A percentile compares a stretch with the other conserved stretches of the same genome.
Evolutionary conservation across 2,113 vertebrate genomes (phyloP).

Genomic region (Hucho hucho): DNA sequence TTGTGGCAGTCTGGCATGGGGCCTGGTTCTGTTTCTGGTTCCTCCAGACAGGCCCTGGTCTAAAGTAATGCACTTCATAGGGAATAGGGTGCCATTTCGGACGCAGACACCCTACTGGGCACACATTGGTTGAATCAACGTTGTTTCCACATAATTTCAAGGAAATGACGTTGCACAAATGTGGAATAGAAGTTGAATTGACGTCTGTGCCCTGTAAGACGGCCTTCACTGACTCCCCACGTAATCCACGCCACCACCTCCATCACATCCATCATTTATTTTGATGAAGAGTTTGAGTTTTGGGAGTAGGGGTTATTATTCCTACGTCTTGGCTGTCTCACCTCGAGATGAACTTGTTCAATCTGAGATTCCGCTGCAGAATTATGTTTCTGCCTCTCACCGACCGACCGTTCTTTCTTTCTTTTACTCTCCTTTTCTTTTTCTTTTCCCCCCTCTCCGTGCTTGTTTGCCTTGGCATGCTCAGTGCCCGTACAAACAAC

Average conservation of each 20-base stretch:
- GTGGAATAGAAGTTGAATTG: too few species aligned
- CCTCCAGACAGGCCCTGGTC: slow-evolving; percentile 45
- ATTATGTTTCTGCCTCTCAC: slow-evolving; percentile 80
- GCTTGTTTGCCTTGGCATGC: slow-evolving; percentile 96
- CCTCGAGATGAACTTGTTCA: slow-evolving; percentile 88
- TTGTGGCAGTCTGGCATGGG: slow-evolving; percentile 56
- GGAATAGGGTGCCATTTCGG: too few species aligned
- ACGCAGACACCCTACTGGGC: neutral
- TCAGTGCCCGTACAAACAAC: slow-evolving; percentile 88
- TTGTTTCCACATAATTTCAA: too few species aligned
- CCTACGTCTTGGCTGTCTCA: slow-evolving; percentile 88
- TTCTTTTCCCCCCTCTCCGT: slow-evolving; percentile 20
- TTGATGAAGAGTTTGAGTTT: slow-evolving; percentile 84
- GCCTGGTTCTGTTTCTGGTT: slow-evolving; percentile 57
- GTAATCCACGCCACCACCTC: slow-evolving; percentile 44
- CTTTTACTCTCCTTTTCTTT: slow-evolving; percentile 21
- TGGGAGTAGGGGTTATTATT: slow-evolving; percentile 92
- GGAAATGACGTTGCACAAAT: too few species aligned
- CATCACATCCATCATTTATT: slow-evolving; percentile 59
- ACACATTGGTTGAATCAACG: too few species aligned
- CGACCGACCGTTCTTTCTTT: slow-evolving; percentile 32
- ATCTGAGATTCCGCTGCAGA: slow-evolving; percentile 79
- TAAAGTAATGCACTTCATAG: too few species aligned
- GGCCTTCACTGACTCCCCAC: neutral
- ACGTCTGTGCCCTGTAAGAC: too few species aligned